Evolutionary conservation across 2,888 invertebrate species (phyloP), one percentile per base, ranked within the genome.

Genomic region (Pharmacophagus antenor): DNA sequence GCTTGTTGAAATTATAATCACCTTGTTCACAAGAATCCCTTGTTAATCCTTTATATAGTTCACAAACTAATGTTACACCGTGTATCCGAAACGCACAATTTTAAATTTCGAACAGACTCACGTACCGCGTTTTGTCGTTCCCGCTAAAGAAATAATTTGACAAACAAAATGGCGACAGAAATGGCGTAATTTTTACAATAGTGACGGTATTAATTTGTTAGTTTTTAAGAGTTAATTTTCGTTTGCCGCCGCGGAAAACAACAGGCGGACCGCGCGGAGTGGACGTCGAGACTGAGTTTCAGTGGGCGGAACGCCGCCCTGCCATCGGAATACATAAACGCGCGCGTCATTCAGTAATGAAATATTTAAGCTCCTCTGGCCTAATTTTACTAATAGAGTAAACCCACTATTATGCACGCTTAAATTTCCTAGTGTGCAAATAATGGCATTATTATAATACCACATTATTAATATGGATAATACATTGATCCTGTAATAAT

Each of bases 191-290:
- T 65, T 66, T 63, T 65, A 67, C 69, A 67, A 64, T 62, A 68
- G 59, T 65, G 62, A 61, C 67, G 63, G 58, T 63, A 65, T 31
- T 51, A 57, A 59, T 64, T 65, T 64, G 66, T 68, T 62, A 48
- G 66, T n/a, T 70, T 64, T 69, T 73, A 73, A 66, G 70, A 71
- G 69, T 72, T 72, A n/a, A 69, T 67, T 73, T 67, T 74, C 62
- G 72, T 73, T 69, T 69, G 70, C 65, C 65, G 70, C 63, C 53
- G 75, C 73, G 82, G 85, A 80, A 80, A 84, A 82, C 78, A 82
- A 83, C 91, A 79, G 89, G 91, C 88, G 84, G 84, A 89, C 91
- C 91, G 91, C 91, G 84, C 91, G 91, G 91, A 91, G 91, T 82
- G 87, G 89, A 91, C 91, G 84, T 73, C 86, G 88, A 87, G 90